Evolutionary conservation across 2,113 vertebrate species (phyloP).

Genomic region (Epinephelus lanceolatus): DNA sequence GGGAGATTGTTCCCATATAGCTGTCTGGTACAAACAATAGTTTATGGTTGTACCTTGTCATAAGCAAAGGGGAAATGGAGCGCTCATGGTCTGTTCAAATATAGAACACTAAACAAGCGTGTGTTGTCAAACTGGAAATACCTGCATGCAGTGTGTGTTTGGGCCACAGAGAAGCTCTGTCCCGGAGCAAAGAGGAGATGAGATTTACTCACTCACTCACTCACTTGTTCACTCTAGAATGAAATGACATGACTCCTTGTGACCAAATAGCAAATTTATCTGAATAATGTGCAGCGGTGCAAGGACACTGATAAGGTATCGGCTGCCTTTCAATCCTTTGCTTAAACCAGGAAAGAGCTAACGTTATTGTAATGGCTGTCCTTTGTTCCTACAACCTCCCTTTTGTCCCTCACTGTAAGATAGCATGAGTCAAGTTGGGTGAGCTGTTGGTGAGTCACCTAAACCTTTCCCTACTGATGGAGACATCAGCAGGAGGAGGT

Average conservation of each 20-base stretch:
- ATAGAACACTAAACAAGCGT: constrained; percentile 48
- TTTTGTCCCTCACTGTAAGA: constrained; percentile 43
- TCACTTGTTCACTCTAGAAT: background rate
- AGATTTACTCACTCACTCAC: constrained; percentile 21
- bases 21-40: background rate
- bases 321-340: background rate
- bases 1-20: background rate
- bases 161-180: background rate
- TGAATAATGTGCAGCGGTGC: constrained; percentile 14
- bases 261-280: constrained; percentile 30
- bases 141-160: constrained; percentile 67
- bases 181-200: constrained; percentile 1
- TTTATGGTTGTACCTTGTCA: constrained; percentile 4
- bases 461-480: constrained; percentile 9
- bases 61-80: constrained; percentile 32
- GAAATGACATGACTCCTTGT: background rate
- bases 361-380: constrained; percentile 2
- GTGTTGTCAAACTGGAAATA: constrained; percentile 83
- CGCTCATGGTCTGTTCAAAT: constrained; percentile 56
- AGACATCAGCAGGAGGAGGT: constrained; percentile 36
- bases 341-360: constrained; percentile 26
- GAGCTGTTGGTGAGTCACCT: constrained; percentile 63
- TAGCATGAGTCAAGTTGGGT: constrained; percentile 54
- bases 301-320: constrained; percentile 44
- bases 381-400: constrained; percentile 31